A percentile compares a stretch with the other conserved stretches of the same genome.
Evolutionary conservation across 2,888 invertebrate genomes (phyloP).

Genomic region (Orthosia cruda): DNA sequence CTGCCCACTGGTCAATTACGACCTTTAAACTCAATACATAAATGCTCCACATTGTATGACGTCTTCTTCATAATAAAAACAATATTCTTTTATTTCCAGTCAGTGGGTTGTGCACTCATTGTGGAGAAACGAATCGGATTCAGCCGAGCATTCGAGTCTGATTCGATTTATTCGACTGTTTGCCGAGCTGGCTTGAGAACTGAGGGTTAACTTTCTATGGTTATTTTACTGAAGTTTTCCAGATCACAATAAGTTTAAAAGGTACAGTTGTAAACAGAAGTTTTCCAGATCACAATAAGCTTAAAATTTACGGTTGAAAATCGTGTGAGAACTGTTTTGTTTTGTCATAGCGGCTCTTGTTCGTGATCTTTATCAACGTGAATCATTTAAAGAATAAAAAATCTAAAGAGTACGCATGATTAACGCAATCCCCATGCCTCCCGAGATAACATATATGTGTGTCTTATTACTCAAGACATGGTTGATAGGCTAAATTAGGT

Average conservation of each 20-base stretch:
- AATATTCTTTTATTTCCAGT: slow-evolving; percentile 47
- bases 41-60: neutral
- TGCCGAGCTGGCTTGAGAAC: slow-evolving; percentile 25
- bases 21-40: slow-evolving; percentile 21
- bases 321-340: too few species aligned
- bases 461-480: neutral
- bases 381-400: neutral
- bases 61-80: slow-evolving; percentile 31
- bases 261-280: neutral
- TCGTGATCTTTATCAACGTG: neutral
- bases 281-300: neutral
- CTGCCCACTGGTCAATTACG: neutral
- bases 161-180: slow-evolving; percentile 55
- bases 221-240: slow-evolving; percentile 10
- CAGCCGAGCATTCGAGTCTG: slow-evolving; percentile 44
- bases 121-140: slow-evolving; percentile 47
- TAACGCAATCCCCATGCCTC: too few species aligned
- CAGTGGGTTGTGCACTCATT: slow-evolving; percentile 40
- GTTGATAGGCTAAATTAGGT: neutral
- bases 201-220: slow-evolving; percentile 13
- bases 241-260: too few species aligned
- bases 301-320: neutral
- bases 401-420: neutral
- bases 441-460: neutral
- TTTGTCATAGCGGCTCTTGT: neutral